Evolutionary conservation across 2,888 invertebrate species (phyloP), one percentile per base, ranked within the genome.

Genomic region (Lochmaea crataegi): DNA sequence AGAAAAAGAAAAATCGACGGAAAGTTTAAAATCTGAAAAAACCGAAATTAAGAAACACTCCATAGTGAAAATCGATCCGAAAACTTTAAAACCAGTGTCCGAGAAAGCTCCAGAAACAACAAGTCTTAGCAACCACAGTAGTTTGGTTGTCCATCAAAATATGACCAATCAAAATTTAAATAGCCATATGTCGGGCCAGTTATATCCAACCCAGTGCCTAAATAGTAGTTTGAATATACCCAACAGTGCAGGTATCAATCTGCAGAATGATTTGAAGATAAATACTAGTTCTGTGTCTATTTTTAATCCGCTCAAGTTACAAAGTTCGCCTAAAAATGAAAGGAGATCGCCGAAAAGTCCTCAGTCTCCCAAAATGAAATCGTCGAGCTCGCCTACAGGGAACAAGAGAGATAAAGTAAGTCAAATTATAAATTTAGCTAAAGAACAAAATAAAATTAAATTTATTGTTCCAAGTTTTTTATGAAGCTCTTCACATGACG

Each of bases 31-130:
- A 42, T 16, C 75, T n/a, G 82, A 81, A 63, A 85, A 84, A 71
- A 81, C 80, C 38, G 87, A 87, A 74, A 87, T 87, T 42, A 86
- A 85, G 73, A 86, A 85, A 69, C 87, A 87, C 72, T 87, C 86
- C 42, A 86, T 87, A 22, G 86, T 87, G 4, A 90, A 90, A 80
- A 89, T 90, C 71, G 90, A 90, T 80, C 90, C 90, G 1, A 90
- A 90, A 82, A 90, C 90, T 0, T 80, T 90, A 26, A 88, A 89
- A 71, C 90, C 90, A 0, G 89, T 90, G 18, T 83, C 85, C 16
- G 86, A 86, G 68, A 84, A 85, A 68, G 85, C 86, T 0, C 85
- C 86, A 4, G 86, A 86, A 75, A 83, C 81, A 2, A 80, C 85
- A 14, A 86, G 82, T 75, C 77, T 87, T 38, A 85, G 84, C 72